Percentiles rank a stretch among this genome's conserved stretches.
Conservation (phyloP, 2,113 vertebrate genomes). For the Lipophrys pholis region DNA sequence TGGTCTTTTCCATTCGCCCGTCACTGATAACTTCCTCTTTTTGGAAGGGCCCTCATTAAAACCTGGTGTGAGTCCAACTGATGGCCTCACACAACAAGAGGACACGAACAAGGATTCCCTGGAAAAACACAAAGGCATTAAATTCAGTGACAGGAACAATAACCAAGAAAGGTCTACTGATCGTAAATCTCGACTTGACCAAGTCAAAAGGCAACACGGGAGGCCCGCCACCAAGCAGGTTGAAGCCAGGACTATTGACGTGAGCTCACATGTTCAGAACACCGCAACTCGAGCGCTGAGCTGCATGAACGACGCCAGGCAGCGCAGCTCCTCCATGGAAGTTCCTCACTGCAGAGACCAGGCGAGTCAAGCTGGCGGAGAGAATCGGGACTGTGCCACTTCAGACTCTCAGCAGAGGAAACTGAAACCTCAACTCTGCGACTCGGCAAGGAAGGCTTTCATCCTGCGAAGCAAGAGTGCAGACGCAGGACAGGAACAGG, state of each 20-base stretch:
- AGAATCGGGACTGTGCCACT: conserved; percentile 57
- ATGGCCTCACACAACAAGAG: conserved; percentile 43
- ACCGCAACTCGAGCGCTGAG: conserved; percentile 82
- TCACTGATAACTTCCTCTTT: conserved; percentile 74
- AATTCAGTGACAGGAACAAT: conserved; percentile 77
- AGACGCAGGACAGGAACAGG: conserved; percentile 73
- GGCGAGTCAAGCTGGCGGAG: conserved; percentile 75
- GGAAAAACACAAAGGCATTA: conserved; percentile 59
- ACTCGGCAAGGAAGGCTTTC: conserved; percentile 72
- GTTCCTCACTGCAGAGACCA: conserved; percentile 80
- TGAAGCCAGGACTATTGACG: conserved; percentile 34
- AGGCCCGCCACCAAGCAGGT: conserved; percentile 64
- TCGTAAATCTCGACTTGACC: conserved; percentile 84
- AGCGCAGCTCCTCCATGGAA: conserved; percentile 76
- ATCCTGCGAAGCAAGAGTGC: conserved; percentile 67
- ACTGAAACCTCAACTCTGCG: conserved; percentile 68
- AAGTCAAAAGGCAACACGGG: conserved; percentile 84
- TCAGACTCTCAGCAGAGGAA: conserved; percentile 79
- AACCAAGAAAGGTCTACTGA: conserved; percentile 76
- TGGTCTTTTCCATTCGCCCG: conserved; percentile 79
- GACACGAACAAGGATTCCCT: conserved; percentile 44
- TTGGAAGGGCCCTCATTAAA: conserved; percentile 75
- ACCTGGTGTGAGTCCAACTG: conserved; percentile 77
- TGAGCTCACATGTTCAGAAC: conserved; percentile 79
- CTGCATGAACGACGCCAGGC: conserved; percentile 79